Conservation (phyloP, 2,113 vertebrate species). For the Trogon surrucura region DNA sequence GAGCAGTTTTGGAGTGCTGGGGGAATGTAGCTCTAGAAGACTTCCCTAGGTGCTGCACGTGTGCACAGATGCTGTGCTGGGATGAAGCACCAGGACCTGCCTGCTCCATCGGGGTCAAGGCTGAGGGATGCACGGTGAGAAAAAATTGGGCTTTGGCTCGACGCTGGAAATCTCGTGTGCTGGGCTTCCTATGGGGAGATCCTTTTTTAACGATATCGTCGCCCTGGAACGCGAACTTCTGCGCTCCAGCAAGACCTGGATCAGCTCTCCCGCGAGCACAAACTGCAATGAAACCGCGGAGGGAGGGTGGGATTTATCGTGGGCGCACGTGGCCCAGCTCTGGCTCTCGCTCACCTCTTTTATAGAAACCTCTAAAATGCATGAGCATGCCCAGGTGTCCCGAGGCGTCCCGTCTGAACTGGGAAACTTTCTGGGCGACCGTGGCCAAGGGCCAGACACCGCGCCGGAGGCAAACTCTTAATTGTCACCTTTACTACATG, state of each 20-base stretch:
- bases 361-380: neutral
- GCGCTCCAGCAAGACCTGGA: neutral
- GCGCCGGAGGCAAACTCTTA: neutral
- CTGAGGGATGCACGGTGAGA: rapidly evolving
- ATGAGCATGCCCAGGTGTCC: neutral
- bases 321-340: neutral
- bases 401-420: neutral
- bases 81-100: neutral
- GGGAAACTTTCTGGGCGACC: neutral
- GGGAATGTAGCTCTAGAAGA: neutral
- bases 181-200: neutral
- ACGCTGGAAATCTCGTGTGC: neutral
- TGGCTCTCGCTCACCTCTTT: neutral
- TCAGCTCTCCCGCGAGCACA: neutral
- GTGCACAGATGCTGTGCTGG: neutral
- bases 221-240: neutral
- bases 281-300: neutral
- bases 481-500: rapidly evolving
- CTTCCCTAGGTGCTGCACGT: rapidly evolving
- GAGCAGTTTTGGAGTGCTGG: neutral
- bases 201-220: neutral
- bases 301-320: constrained; percentile 4
- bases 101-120: rapidly evolving
- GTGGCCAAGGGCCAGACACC: neutral
- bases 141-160: neutral